Percentiles rank a stretch among this genome's conserved stretches.
phyloP scores from a whole-genome alignment of 2,797 vertebrate species.

The Melanotaenia pygmaea region DNA sequence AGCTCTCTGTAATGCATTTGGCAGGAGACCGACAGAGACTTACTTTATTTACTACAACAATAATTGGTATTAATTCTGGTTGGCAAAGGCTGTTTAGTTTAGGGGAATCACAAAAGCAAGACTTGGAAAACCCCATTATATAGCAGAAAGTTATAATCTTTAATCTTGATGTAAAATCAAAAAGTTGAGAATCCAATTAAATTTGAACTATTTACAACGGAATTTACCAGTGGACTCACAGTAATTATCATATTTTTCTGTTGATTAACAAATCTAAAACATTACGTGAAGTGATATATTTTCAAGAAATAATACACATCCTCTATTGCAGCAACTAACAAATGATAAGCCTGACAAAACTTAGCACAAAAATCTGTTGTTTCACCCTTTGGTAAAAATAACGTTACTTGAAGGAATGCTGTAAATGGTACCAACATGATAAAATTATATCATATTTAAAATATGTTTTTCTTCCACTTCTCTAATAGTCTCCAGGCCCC shows the following conservation, averaged over 20 bases:
- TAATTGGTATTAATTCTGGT: constrained; percentile 71
- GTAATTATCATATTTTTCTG: too few species aligned
- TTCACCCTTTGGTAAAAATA: background rate
- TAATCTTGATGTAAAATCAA: background rate
- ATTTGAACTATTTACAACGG: background rate
- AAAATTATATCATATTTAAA: background rate
- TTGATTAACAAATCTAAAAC: too few species aligned
- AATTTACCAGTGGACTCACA: background rate
- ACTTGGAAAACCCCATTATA: constrained; percentile 12
- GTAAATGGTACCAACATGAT: background rate
- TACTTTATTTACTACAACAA: constrained; percentile 62
- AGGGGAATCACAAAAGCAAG: constrained; percentile 42
- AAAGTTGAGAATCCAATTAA: background rate
- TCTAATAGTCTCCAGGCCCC: background rate
- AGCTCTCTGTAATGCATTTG: constrained; percentile 66
- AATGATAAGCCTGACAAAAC: background rate
- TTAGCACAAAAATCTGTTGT: background rate
- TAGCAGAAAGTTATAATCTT: background rate
- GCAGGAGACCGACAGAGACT: constrained; percentile 51
- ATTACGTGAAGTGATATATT: background rate
- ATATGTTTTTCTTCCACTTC: background rate
- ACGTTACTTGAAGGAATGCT: background rate
- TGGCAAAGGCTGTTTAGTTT: constrained; percentile 55
- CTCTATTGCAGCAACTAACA: background rate
- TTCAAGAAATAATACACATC: background rate